Conservation (phyloP, 2,797 vertebrate species). For the Sebastes diploproa region DNA sequence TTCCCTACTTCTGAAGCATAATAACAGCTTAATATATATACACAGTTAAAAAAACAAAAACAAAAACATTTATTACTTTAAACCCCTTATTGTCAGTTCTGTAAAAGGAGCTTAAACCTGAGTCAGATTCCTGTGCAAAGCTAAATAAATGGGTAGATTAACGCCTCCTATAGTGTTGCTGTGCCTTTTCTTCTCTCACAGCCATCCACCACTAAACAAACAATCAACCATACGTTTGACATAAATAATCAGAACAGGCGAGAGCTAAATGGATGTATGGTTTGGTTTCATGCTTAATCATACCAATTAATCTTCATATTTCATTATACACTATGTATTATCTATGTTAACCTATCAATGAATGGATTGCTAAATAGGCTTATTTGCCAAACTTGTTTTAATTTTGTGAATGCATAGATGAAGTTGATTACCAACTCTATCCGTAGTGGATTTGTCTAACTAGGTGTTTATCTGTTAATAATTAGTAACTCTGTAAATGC, state of each 20-base stretch:
- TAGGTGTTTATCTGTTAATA: too few relatives aligned
- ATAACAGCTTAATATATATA: not conserved
- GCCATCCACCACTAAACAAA: conserved; percentile 39
- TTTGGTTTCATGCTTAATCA: too few relatives aligned
- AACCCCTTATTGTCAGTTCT: not conserved
- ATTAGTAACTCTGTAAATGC: too few relatives aligned
- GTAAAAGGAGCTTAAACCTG: not conserved
- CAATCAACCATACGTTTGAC: not conserved
- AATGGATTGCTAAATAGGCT: not conserved
- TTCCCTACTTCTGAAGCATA: not conserved
- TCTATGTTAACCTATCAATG: too few relatives aligned
- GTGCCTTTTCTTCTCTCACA: not conserved
- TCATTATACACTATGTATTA: not conserved
- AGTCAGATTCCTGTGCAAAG: conserved; percentile 39
- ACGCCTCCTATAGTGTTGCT: not conserved
- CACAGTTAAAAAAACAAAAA: conserved; percentile 1
- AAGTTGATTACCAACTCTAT: too few relatives aligned
- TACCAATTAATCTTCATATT: not conserved
- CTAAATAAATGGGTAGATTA: conserved; percentile 33
- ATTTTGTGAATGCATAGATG: too few relatives aligned
- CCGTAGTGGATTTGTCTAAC: too few relatives aligned
- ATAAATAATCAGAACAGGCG: too few relatives aligned
- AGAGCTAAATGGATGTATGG: too few relatives aligned
- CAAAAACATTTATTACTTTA: conserved; percentile 2
- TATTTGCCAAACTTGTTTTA: too few relatives aligned